These are phyloP conservation scores for Anolis sagrei DNA, from an alignment of 2,113 vertebrate species.

Conservation along the genomic window DNA sequence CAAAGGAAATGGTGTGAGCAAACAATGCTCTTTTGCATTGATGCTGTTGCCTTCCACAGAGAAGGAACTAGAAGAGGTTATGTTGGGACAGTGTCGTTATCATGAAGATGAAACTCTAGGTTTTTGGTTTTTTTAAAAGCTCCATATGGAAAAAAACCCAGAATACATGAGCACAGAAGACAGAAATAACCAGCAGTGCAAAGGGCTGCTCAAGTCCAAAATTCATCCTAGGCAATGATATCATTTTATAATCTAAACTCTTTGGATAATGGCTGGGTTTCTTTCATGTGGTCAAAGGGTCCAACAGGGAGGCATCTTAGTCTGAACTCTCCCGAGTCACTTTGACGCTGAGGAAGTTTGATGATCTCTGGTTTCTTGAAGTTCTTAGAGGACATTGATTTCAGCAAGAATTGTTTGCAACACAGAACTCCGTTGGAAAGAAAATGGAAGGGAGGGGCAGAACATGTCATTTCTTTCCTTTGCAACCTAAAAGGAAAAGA, in stretches of 20 bases:
- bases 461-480: slow-evolving; percentile 67
- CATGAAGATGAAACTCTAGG: slow-evolving; percentile 6
- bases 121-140: neutral
- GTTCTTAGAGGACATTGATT: slow-evolving; percentile 74
- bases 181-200: slow-evolving; percentile 43
- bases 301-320: slow-evolving; percentile 58
- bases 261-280: slow-evolving; percentile 56
- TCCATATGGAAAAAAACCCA: slow-evolving; percentile 50
- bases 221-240: slow-evolving; percentile 45
- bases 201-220: slow-evolving; percentile 42
- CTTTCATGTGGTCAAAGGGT: slow-evolving; percentile 60
- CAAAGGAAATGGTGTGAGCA: neutral
- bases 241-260: slow-evolving; percentile 63
- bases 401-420: slow-evolving; percentile 72
- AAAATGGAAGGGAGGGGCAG: slow-evolving; percentile 65
- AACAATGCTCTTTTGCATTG: neutral
- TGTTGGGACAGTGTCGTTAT: neutral
- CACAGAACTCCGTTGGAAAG: slow-evolving; percentile 66
- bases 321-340: slow-evolving; percentile 61
- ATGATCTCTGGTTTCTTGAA: slow-evolving; percentile 75
- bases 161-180: slow-evolving; percentile 53
- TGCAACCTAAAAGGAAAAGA: slow-evolving; percentile 72
- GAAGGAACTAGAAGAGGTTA: neutral
- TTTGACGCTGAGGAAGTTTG: slow-evolving; percentile 72
- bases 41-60: neutral